Evolutionary conservation across 35 echinoderm and acorn worm species (phyloP).

Genomic region (Chiridota heheva): DNA sequence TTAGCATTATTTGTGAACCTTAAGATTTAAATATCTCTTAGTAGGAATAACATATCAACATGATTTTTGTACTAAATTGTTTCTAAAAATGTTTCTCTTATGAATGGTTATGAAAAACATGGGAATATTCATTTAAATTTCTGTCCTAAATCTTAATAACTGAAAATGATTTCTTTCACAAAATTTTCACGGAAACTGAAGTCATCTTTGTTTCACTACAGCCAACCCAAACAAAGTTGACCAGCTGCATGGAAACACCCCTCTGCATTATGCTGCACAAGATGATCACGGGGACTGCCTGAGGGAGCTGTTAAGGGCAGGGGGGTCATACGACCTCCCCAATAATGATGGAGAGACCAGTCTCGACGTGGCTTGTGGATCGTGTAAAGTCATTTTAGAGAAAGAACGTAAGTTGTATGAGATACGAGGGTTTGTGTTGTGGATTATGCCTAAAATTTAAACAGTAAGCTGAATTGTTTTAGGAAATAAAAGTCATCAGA

Average conservation of each 20-base stretch:
- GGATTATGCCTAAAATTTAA: too few relatives aligned
- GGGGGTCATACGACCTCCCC: constrained; percentile 65
- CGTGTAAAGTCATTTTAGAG: constrained; percentile 75
- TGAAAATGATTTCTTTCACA: too few relatives aligned
- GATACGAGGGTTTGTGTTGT: too few relatives aligned
- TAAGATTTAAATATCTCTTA: too few relatives aligned
- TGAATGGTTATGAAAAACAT: too few relatives aligned
- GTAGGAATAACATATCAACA: too few relatives aligned
- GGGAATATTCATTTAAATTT: too few relatives aligned
- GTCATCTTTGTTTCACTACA: constrained; percentile 26
- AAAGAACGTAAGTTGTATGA: constrained; percentile 66
- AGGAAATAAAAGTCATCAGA: not conserved
- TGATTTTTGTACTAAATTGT: too few relatives aligned
- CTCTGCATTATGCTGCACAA: constrained; percentile 84
- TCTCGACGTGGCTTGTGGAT: constrained; percentile 64
- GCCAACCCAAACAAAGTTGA: constrained; percentile 79
- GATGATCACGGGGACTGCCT: constrained; percentile 87
- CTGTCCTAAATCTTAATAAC: too few relatives aligned
- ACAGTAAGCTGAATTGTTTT: not conserved
- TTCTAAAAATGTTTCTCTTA: too few relatives aligned
- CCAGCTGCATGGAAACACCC: constrained; percentile 64
- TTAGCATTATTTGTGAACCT: too few relatives aligned
- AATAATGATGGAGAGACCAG: constrained; percentile 70
- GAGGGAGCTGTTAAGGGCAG: constrained; percentile 59
- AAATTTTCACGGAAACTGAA: too few relatives aligned